phyloP scores from a whole-genome alignment of 2,797 vertebrate species.

The Octomys mimax region DNA sequence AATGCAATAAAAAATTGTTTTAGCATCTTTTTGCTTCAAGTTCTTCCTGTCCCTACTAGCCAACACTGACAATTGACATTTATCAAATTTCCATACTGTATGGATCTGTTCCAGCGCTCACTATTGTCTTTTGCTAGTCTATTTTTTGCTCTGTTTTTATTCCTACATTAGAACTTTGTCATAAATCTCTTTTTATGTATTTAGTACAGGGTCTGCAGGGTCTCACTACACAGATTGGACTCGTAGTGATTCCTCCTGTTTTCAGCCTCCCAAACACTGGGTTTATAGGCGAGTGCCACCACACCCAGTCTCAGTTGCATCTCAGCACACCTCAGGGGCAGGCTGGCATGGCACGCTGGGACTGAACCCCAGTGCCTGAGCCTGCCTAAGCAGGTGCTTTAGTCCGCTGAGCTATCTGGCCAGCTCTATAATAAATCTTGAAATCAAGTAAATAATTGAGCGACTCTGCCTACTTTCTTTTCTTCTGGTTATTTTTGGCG shows the following conservation, averaged over 20 bases:
- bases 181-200: background rate
- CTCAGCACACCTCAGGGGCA: too few relatives aligned
- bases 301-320: too few relatives aligned
- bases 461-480: slow-evolving; percentile 32
- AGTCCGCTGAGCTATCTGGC: too few relatives aligned
- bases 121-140: background rate
- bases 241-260: too few relatives aligned
- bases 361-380: too few relatives aligned
- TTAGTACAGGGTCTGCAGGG: too few relatives aligned
- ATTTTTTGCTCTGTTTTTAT: background rate
- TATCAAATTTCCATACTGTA: background rate
- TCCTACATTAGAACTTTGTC: background rate
- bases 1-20: background rate
- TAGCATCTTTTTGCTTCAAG: background rate
- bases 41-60: slow-evolving; percentile 13
- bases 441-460: slow-evolving; percentile 7
- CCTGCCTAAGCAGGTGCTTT: too few relatives aligned
- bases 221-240: too few relatives aligned
- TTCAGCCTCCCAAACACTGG: too few relatives aligned
- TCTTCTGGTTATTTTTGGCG: slow-evolving; percentile 21
- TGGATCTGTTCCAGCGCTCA: background rate
- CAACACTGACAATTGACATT: background rate
- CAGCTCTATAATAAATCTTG: background rate
- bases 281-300: too few relatives aligned
- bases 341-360: too few relatives aligned